Evolutionary conservation across 2,113 vertebrate species (phyloP), one percentile per base, ranked within the genome.

Genomic region (Accipiter virgatus): DNA sequence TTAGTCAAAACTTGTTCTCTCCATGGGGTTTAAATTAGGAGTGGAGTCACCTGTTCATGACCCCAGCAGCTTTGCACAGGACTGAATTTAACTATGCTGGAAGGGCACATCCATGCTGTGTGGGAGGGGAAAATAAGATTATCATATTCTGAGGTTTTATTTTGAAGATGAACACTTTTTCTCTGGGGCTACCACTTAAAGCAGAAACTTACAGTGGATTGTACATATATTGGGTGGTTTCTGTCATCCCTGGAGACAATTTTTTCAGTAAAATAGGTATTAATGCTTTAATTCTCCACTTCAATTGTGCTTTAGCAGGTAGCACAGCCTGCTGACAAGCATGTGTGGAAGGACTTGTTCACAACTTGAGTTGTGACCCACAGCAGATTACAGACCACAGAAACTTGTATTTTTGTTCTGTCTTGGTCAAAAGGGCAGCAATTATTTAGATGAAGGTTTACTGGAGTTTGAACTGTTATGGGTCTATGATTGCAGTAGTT

Each of bases 1-100:
- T 95, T 97, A 95, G 81, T 75, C 53, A 82, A 89, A 94, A 79
- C 66, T 94, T 91, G 50, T 85, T 97, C 88, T 80, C 70, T 91
- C 80, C 8, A 10, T 36, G 65, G 88, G 43, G 73, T 72, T 94
- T 95, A 72, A 92, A 87, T 87, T 43, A 80, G 66, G 84, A 87
- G 42, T 82, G 81, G 91, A 91, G 66, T 93, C 91, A 88, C 95
- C 81, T 94, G 84, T 88, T 82, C 11, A 7, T 90, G 85, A 96
- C 90, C 90, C 87, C 78, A 90, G 87, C 81, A 90, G 70, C 78
- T 88, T 85, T 55, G 42, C 66, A 43, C n/a, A 72, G 78, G 48
- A 16, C 77, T 91, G 88, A 42, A 58, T 92, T 55, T 75, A 65
- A 42, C 72, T 56, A 0, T 68, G 40, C 66, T 77, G 45, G 29